These are phyloP conservation scores for Hypomecis atomaria DNA, from an alignment of 2,888 invertebrate species.

Conservation along the genomic window DNA sequence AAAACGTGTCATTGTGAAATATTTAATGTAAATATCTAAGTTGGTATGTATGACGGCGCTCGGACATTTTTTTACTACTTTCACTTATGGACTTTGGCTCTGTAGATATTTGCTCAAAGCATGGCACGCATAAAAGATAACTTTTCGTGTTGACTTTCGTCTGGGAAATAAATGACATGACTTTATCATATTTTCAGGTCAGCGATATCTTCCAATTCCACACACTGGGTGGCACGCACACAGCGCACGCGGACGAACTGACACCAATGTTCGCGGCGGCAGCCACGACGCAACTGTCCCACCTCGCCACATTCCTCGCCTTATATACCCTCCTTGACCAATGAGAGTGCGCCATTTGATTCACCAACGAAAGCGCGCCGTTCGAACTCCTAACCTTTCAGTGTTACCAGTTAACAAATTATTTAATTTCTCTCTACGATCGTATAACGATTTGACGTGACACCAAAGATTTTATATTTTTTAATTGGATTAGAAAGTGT, in stretches of 20 bases:
- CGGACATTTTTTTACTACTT: too few relatives aligned
- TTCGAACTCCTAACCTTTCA: constrained; percentile 34
- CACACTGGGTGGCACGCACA: constrained; percentile 85
- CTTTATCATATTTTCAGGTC: constrained; percentile 76
- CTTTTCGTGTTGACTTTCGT: too few relatives aligned
- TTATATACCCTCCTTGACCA: constrained; percentile 57
- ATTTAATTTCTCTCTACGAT: constrained; percentile 46
- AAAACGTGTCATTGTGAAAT: too few relatives aligned
- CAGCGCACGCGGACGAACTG: constrained; percentile 75
- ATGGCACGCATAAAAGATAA: too few relatives aligned
- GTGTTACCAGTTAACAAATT: constrained; percentile 39
- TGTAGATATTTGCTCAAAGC: too few relatives aligned
- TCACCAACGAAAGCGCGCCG: constrained; percentile 29
- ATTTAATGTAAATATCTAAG: too few relatives aligned
- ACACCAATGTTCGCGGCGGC: constrained; percentile 71
- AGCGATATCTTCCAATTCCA: constrained; percentile 90
- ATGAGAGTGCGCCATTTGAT: constrained; percentile 38
- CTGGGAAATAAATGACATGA: too few relatives aligned
- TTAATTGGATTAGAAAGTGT: constrained; percentile 44
- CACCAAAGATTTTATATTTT: constrained; percentile 54
- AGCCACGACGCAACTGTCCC: constrained; percentile 45
- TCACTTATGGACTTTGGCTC: too few relatives aligned
- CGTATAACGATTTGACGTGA: constrained; percentile 60
- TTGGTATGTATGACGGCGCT: too few relatives aligned
- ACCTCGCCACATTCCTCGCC: constrained; percentile 46